These are phyloP conservation scores for Xanthorhoe designata DNA, from an alignment of 2,888 invertebrate species.

Conservation along the genomic window DNA sequence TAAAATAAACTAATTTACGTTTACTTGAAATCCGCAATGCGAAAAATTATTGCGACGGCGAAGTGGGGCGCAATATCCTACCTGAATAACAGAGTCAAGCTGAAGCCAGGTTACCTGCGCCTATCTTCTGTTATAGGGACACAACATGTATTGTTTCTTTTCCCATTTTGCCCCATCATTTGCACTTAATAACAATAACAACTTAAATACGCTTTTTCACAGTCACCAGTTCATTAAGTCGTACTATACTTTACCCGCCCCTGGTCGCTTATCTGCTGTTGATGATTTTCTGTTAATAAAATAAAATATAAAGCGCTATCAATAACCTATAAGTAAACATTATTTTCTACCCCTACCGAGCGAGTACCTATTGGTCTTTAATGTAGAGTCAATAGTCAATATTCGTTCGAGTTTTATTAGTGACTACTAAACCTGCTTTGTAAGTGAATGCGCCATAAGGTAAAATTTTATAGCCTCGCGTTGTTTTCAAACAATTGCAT, in stretches of 20 bases:
- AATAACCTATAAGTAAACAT: too few relatives aligned
- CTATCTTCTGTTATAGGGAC: neutral
- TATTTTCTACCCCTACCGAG: too few relatives aligned
- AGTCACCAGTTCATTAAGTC: too few relatives aligned
- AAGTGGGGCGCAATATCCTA: conserved; percentile 76
- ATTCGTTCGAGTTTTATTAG: neutral
- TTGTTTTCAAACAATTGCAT: conserved; percentile 84
- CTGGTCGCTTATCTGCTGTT: too few relatives aligned
- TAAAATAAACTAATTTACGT: conserved; percentile 42
- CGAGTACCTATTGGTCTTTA: neutral
- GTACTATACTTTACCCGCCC: too few relatives aligned
- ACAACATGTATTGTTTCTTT: too few relatives aligned
- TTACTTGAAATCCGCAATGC: conserved; percentile 77
- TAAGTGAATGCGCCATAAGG: conserved; percentile 18
- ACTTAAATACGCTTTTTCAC: too few relatives aligned
- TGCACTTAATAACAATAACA: too few relatives aligned
- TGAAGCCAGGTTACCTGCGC: conserved; percentile 9
- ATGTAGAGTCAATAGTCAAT: neutral
- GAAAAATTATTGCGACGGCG: conserved; percentile 80
- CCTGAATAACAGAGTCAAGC: conserved; percentile 66
- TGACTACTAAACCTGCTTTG: conserved; percentile 14
- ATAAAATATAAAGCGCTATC: too few relatives aligned
- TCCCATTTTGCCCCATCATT: too few relatives aligned
- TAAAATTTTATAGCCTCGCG: conserved; percentile 76
- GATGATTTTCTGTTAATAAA: too few relatives aligned